Evolutionary conservation across 2,888 invertebrate genomes (phyloP), one percentile per base, ranked within the genome.

Genomic region (Amblyteles armatorius): DNA sequence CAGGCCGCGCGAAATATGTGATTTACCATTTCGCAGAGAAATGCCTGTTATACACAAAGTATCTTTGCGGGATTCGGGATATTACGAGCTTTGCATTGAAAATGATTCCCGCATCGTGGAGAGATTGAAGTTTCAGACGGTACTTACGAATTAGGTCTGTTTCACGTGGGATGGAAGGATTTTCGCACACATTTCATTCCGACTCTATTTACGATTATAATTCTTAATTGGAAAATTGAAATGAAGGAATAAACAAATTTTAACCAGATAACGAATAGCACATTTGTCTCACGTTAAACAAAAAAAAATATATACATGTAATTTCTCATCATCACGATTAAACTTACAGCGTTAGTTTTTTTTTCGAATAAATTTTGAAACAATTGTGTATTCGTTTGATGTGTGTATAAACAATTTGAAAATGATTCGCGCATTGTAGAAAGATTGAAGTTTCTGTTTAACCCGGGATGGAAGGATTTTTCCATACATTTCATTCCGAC

Each of bases 1-100:
- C 44, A 67, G 71, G 76, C 76, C 60, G 52, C 44, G 79, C 79
- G 74, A 82, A 82, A 82, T 85, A 82, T 85, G 79, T 82, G 79
- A 85, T 85, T 85, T 69, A 74, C 81, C 67, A 84, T 84, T 76
- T 73, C 79, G 63, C 63, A 19, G 55, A 74, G 69, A 74, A 69
- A 74, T 63, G 40, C 79, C 22, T 69, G 69, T 63, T 65, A 71
- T 69, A 69, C 73, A 44, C 22, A 63, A 29, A 69, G 26, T 57
- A 67, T 73, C 67, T 63, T 73, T 36, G 33, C 71, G 52, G 52
- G 55, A 67, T 67, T 77, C 63, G 55, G 36, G 76, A 77, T 67
- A 67, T 77, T 67, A 67, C 40, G 68, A 9, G 36, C 77, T 50
- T 36, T 6, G 11, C 9, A 22, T 77, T 52, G 52, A 67, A 77